These are phyloP conservation scores for Nebria brevicollis DNA, from an alignment of 2,888 invertebrate genomes.

Conservation along the genomic window DNA sequence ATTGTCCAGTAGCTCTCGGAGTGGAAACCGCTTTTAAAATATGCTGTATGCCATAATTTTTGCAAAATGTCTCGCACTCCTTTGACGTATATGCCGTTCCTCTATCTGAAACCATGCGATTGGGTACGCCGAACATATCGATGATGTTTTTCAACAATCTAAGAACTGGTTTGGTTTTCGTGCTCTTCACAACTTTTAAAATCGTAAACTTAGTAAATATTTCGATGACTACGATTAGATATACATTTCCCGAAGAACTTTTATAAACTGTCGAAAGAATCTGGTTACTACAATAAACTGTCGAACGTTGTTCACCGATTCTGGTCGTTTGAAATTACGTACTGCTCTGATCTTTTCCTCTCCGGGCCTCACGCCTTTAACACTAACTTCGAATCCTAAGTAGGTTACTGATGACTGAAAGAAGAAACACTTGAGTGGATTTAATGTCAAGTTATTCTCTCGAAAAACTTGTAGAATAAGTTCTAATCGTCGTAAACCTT, in stretches of 20 bases:
- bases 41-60: slow-evolving; percentile 53
- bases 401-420: slow-evolving; percentile 47
- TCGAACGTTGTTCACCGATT: slow-evolving; percentile 48
- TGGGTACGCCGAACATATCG: slow-evolving; percentile 52
- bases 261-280: slow-evolving; percentile 52
- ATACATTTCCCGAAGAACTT: slow-evolving; percentile 54
- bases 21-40: slow-evolving; percentile 54
- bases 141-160: slow-evolving; percentile 51
- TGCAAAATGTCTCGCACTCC: slow-evolving; percentile 55
- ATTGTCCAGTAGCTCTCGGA: slow-evolving; percentile 57
- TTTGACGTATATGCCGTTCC: slow-evolving; percentile 58
- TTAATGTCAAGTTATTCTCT: neutral
- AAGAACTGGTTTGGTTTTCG: slow-evolving; percentile 53
- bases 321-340: slow-evolving; percentile 48
- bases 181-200: slow-evolving; percentile 53
- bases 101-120: slow-evolving; percentile 56
- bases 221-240: slow-evolving; percentile 58
- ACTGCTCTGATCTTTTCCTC: slow-evolving; percentile 48
- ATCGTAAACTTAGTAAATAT: slow-evolving; percentile 58
- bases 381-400: slow-evolving; percentile 49
- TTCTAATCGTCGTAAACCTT: slow-evolving; percentile 20
- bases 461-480: slow-evolving; percentile 9
- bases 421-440: slow-evolving; percentile 45
- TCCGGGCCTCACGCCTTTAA: slow-evolving; percentile 48
- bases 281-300: slow-evolving; percentile 51